These are phyloP conservation scores for Cepaea nemoralis DNA, from an alignment of 1,140 invertebrate species.

Conservation along the genomic window DNA sequence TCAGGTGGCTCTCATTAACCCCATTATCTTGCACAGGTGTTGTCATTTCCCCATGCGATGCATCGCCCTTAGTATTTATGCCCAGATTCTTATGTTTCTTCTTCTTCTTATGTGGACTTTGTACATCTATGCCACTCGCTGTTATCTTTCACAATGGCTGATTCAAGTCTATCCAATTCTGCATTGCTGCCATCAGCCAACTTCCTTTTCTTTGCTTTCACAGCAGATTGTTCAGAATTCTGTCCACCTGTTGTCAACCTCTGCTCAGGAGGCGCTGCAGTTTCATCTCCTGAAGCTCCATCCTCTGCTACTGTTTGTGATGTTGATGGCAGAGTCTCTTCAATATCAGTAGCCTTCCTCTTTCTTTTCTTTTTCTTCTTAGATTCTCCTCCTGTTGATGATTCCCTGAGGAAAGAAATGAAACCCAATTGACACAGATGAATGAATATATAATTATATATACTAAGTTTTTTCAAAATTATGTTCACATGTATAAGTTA, in stretches of 20 bases:
- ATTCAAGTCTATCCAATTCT: background rate
- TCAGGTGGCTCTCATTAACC: too few species aligned
- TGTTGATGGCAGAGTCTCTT: background rate
- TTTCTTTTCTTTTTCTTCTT: background rate
- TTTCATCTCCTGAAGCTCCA: background rate
- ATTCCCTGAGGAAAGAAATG: background rate
- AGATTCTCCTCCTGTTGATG: background rate
- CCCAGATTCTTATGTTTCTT: background rate
- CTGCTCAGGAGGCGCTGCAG: background rate
- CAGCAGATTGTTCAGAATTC: background rate
- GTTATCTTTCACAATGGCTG: background rate
- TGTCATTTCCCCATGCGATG: background rate
- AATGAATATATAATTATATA: background rate
- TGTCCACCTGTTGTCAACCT: background rate
- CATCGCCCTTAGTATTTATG: background rate
- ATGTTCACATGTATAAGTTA: too few species aligned
- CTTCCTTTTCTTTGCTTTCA: background rate
- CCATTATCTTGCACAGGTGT: background rate
- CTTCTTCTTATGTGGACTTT: constrained; percentile 13
- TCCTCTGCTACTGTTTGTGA: background rate
- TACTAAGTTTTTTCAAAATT: too few species aligned
- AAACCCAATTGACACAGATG: background rate
- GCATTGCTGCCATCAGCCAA: background rate
- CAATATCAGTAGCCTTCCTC: background rate
- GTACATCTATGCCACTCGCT: background rate